A percentile compares a stretch with the other conserved stretches of the same genome.
These are phyloP conservation scores for Rhabdornis inornatus DNA, from an alignment of 2,113 vertebrate species.

Conservation along the genomic window DNA sequence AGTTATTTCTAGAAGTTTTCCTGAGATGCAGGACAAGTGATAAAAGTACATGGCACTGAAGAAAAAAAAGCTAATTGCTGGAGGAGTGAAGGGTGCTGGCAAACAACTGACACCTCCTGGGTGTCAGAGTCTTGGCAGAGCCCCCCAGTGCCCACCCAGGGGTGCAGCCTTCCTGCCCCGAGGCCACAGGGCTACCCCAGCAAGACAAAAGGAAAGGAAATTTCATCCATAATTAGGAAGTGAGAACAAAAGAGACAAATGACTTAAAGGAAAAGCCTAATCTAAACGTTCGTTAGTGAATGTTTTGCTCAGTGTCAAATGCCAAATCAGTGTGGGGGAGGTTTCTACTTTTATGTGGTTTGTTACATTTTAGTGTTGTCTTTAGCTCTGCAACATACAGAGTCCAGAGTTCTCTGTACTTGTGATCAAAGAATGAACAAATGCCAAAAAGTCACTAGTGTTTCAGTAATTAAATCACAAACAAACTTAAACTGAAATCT, in stretches of 20 bases:
- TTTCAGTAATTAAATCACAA: neutral
- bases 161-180: neutral
- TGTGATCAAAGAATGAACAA: neutral
- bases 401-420: neutral
- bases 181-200: neutral
- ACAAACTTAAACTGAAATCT: neutral
- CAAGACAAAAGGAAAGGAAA: conserved; percentile 51
- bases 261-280: conserved; percentile 56
- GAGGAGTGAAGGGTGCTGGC: neutral
- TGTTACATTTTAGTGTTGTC: neutral
- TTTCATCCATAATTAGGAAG: conserved; percentile 31
- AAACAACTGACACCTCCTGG: neutral
- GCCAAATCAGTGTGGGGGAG: neutral
- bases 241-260: conserved; percentile 60
- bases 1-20: neutral
- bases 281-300: conserved; percentile 6
- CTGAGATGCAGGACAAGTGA: neutral
- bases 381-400: neutral
- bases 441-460: neutral
- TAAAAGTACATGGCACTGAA: neutral
- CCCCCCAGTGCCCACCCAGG: neutral
- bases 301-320: neutral
- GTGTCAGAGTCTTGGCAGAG: neutral
- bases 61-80: neutral
- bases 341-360: neutral